Conservation (phyloP, 2,797 vertebrate species). For the Girardinus metallicus region DNA sequence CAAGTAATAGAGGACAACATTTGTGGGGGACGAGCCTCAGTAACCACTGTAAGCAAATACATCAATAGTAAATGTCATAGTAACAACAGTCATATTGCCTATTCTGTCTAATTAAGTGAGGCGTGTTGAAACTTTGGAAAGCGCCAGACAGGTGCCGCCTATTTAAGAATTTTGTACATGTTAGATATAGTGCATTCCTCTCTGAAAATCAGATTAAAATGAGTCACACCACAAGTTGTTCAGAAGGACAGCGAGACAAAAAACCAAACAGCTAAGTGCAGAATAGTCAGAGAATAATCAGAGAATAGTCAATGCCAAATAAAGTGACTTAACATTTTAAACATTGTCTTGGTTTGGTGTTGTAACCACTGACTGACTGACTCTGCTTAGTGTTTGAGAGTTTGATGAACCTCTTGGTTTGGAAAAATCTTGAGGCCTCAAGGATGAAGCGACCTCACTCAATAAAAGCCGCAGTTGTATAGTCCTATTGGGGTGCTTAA, state of each 20-base stretch:
- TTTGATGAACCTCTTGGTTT: slow-evolving; percentile 35
- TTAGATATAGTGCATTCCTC: not conserved
- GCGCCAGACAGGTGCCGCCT: not conserved
- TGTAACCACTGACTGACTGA: slow-evolving; percentile 51
- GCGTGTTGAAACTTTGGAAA: not conserved
- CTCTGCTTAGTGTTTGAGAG: slow-evolving; percentile 42
- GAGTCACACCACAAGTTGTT: not conserved
- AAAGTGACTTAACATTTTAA: not conserved
- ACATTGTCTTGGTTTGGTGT: too few species aligned
- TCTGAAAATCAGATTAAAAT: not conserved
- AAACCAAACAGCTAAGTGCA: too few species aligned
- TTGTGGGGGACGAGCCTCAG: not conserved
- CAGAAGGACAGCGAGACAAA: too few species aligned
- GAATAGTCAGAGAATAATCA: too few species aligned
- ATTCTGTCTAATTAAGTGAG: not conserved
- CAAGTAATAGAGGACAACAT: not conserved
- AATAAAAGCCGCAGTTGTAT: slow-evolving; percentile 45
- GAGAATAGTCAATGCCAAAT: not conserved
- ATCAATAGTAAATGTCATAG: not conserved
- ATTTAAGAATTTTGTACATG: not conserved
- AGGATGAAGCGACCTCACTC: slow-evolving; percentile 72
- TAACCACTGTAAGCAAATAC: not conserved
- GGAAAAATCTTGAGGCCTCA: slow-evolving; percentile 58
- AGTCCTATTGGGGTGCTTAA: slow-evolving; percentile 58
- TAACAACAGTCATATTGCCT: not conserved